Conservation (phyloP, 2,797 vertebrate species). For the Etheostoma nigrum region DNA sequence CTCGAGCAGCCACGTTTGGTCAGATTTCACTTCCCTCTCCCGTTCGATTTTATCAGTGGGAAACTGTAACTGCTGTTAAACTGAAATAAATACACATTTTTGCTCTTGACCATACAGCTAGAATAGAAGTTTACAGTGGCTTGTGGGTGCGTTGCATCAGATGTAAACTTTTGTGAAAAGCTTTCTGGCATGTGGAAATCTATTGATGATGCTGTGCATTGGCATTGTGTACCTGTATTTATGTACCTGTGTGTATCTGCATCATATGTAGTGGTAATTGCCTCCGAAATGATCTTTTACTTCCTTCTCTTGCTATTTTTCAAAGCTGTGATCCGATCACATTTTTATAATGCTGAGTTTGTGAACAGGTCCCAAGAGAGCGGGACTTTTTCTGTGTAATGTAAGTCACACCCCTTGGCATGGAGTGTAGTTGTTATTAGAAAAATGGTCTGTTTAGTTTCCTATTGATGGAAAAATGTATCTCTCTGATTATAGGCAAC, state of each 20-base stretch:
- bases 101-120: not conserved
- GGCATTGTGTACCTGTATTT: too few relatives aligned
- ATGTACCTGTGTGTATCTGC: not conserved
- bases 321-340: not conserved
- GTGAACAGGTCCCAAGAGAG: slow-evolving; percentile 2
- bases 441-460: slow-evolving; percentile 9
- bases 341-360: slow-evolving; percentile 16
- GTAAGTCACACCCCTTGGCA: slow-evolving; percentile 10
- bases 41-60: slow-evolving; percentile 26
- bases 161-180: not conserved
- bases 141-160: not conserved
- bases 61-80: not conserved
- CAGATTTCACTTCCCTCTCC: slow-evolving; percentile 17
- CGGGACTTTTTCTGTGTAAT: not conserved
- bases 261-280: not conserved
- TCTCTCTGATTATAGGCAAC: not conserved
- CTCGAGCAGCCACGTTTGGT: not conserved
- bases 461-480: not conserved
- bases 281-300: not conserved
- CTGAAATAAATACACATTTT: not conserved
- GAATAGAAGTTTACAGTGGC: slow-evolving; percentile 4
- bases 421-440: not conserved
- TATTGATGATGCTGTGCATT: not conserved
- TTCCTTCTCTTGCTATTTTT: not conserved
- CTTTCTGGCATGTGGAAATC: not conserved